phyloP scores from a whole-genome alignment of 2,113 vertebrate genomes.

The Hystrix cristata region DNA sequence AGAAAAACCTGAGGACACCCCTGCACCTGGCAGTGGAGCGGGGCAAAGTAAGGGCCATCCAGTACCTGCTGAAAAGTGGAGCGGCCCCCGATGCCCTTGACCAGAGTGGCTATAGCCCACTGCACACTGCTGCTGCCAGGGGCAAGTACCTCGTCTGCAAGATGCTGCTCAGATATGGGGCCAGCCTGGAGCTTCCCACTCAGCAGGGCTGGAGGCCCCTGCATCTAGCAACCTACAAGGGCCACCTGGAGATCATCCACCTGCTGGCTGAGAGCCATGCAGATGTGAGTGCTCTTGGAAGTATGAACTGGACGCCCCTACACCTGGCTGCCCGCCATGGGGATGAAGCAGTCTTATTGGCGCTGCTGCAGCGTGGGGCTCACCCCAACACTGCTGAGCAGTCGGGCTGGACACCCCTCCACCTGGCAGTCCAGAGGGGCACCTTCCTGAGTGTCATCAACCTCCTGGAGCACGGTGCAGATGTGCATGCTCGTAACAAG shows the following conservation, averaged over 20 bases:
- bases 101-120: constrained; percentile 87
- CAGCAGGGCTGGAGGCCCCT: constrained; percentile 92
- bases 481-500: constrained; percentile 89
- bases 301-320: constrained; percentile 90
- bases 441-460: constrained; percentile 88
- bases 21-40: constrained; percentile 91
- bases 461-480: constrained; percentile 88
- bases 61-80: constrained; percentile 89
- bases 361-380: constrained; percentile 88
- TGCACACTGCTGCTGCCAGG: constrained; percentile 90
- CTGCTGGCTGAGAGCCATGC: constrained; percentile 87
- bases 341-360: constrained; percentile 83
- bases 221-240: constrained; percentile 91
- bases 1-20: constrained; percentile 87
- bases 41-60: constrained; percentile 92
- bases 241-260: constrained; percentile 88
- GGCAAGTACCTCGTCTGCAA: constrained; percentile 92
- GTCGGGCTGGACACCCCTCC: constrained; percentile 91
- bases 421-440: constrained; percentile 88
- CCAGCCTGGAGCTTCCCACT: constrained; percentile 86
- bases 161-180: constrained; percentile 88
- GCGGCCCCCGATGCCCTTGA: constrained; percentile 83
- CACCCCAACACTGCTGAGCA: constrained; percentile 88
- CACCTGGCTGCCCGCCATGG: constrained; percentile 91
- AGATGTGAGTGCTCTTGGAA: constrained; percentile 85